Evolutionary conservation across 2,888 invertebrate genomes (phyloP).

Genomic region (Meiosimyza decipiens): DNA sequence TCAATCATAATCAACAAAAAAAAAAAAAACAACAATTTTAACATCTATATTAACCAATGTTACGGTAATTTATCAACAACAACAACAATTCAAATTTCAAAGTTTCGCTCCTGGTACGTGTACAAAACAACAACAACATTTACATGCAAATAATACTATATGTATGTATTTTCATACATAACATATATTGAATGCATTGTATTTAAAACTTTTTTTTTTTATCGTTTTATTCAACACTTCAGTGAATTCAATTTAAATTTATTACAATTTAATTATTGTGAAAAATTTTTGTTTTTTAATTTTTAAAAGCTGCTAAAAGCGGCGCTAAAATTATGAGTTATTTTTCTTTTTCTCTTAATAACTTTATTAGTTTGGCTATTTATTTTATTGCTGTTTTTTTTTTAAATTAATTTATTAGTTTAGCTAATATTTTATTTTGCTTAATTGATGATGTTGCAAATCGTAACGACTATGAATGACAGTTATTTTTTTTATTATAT

Average conservation of each 20-base stretch:
- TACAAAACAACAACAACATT: neutral
- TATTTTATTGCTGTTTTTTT: too few species aligned
- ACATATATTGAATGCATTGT: neutral
- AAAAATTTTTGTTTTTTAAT: too few species aligned
- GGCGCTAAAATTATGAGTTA: too few species aligned
- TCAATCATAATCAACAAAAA: constrained; percentile 6
- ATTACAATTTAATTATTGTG: constrained; percentile 3
- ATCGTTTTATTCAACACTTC: neutral
- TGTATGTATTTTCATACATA: constrained; percentile 14
- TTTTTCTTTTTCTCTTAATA: too few species aligned
- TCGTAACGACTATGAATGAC: too few species aligned
- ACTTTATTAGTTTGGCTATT: too few species aligned
- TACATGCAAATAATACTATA: neutral
- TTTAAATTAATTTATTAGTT: too few species aligned
- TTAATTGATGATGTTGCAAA: too few species aligned
- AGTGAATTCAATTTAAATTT: constrained; percentile 15
- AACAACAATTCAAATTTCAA: constrained; percentile 3
- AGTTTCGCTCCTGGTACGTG: neutral
- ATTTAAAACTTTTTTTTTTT: constrained; percentile 11
- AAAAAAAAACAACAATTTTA: neutral
- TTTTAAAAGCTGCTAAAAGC: too few species aligned
- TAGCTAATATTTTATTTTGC: too few species aligned
- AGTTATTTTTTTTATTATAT: too few species aligned
- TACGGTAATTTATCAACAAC: constrained; percentile 30
- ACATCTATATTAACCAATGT: constrained; percentile 21